Evolutionary conservation across 1,140 invertebrate species (phyloP), one percentile per base, ranked within the genome.

Genomic region (Panulirus ornatus): DNA sequence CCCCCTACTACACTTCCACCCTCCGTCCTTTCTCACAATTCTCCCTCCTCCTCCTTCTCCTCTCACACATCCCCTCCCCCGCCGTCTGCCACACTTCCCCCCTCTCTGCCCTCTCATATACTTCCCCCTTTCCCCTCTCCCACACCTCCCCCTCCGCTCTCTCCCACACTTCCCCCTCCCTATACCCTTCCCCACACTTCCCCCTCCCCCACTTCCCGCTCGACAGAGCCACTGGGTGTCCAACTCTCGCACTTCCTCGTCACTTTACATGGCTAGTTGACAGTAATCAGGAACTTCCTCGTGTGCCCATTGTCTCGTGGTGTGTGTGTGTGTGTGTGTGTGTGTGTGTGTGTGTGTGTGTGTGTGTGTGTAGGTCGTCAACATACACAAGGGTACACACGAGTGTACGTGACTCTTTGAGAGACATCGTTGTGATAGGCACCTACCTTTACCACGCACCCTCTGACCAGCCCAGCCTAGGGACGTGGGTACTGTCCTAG

Each of bases 231-330:
- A 47, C 42, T 73, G 82, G 82, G 58, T 84, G 82, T 84, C 73
- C 84, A 30, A 78, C 84, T 78, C 84, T 58, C 22, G 51, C 76
- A 70, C 86, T 88, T 88, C 86, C 86, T 88, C 86, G 44, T 70
- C 76, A 78, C 86, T 81, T 81, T 88, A 79, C 86, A 88, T 79
- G 75, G 86, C 40, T 88, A 88, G 86, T 88, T 88, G 86, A 88
- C 86, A 88, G 75, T 88, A 88, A 88, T 88, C 86, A 88, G 86
- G 86, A 79, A 88, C 75, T 88, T 88, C 86, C 86, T 88, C 76
- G 75, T 81, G 58, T 66, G 63, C n/a, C 86, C 86, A 88, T 88
- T 88, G 86, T 88, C 86, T 88, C 86, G 54, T 88, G 47, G 47
- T 84, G 86, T 88, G 75, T 88, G 86, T 81, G 76, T 51, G 85